phyloP scores from a whole-genome alignment of 92 coral and sea anemone genomes.

The Meandrina meandrites region DNA sequence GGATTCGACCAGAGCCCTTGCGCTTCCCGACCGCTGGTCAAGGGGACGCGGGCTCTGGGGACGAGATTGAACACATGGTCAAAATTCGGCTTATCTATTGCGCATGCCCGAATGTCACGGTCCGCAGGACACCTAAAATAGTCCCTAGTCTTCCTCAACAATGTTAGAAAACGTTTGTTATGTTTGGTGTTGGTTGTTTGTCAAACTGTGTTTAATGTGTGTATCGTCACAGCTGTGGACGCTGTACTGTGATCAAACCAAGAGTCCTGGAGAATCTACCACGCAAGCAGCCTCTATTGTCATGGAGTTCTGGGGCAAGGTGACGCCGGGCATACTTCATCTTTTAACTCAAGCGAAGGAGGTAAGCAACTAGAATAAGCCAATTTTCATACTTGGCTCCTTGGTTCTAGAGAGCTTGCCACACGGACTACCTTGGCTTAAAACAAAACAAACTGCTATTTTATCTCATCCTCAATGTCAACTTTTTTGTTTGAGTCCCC shows the following conservation, averaged over 20 bases:
- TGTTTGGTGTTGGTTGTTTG: neutral
- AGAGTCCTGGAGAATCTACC: slow-evolving; percentile 80
- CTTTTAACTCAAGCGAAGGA: slow-evolving; percentile 91
- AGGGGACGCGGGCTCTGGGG: too few relatives aligned
- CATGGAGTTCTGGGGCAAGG: slow-evolving; percentile 98
- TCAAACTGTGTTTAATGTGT: neutral
- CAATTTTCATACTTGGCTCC: neutral
- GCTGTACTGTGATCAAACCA: slow-evolving; percentile 91
- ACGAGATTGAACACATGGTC: too few relatives aligned
- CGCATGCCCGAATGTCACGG: too few relatives aligned
- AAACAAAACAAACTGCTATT: neutral
- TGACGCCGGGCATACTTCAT: slow-evolving; percentile 93
- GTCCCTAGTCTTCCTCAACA: too few relatives aligned
- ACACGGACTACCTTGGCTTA: too few relatives aligned
- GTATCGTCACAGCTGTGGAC: slow-evolving; percentile 82
- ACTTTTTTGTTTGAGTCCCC: too few relatives aligned
- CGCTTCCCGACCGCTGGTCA: too few relatives aligned
- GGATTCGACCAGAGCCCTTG: too few relatives aligned
- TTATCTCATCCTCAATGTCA: too few relatives aligned
- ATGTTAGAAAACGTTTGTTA: neutral
- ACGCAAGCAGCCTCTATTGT: slow-evolving; percentile 81
- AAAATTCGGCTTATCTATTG: too few relatives aligned
- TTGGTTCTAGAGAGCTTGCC: too few relatives aligned
- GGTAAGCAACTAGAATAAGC: slow-evolving; percentile 55
- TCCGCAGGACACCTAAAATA: too few relatives aligned